Evolutionary conservation across 30 jellyfish, hydroid and myxozoan genomes (phyloP), one percentile per base, ranked within the genome.

Genomic region (Clytia hemisphaerica): DNA sequence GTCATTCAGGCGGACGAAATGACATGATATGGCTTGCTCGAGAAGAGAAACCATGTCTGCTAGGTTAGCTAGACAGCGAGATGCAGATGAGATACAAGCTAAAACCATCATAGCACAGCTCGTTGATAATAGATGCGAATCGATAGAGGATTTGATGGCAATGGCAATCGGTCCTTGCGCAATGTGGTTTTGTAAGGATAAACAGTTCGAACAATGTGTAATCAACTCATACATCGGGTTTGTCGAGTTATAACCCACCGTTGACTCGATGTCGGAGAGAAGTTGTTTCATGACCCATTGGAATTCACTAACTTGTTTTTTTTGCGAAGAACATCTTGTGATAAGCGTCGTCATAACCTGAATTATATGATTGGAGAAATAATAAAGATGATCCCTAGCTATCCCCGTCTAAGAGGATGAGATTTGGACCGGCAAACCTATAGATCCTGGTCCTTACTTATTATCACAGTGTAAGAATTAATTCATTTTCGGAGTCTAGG

Each of bases 31-130:
- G 15, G 92, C 84, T 6, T 44, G 29, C 70, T 83, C 95, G 26
- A 76, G 72, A 0, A 83, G 71, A 58, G 80, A 24, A 27, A 75
- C 75, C 70, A 83, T 38, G 18, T 76, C 85, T 44, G 67, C 92
- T 1, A 73, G 59, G 54, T 72, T 71, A n/a, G 95, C 95, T 37
- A 83, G 45, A 0, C 80, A 74, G 3, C 91, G 85, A 37, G 84
- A 75, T 1, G 80, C 91, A 1, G 95, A 85, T 0, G 95, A 74
- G n/a, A 83, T 57, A 26, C 66, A 47, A 58, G 70, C 27, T 42
- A 83, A 35, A 2, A 83, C 72, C 7, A 79, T 45, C 63, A 44
- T 28, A 29, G 38, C 80, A 61, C 76, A 19, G 28, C 45, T 72
- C 33, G 92, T 51, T 55, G 64, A 73, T 7, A 73, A 35, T 49